These are phyloP conservation scores for Ailuropoda melanoleuca DNA, from an alignment of 2,113 vertebrate species.

Conservation along the genomic window DNA sequence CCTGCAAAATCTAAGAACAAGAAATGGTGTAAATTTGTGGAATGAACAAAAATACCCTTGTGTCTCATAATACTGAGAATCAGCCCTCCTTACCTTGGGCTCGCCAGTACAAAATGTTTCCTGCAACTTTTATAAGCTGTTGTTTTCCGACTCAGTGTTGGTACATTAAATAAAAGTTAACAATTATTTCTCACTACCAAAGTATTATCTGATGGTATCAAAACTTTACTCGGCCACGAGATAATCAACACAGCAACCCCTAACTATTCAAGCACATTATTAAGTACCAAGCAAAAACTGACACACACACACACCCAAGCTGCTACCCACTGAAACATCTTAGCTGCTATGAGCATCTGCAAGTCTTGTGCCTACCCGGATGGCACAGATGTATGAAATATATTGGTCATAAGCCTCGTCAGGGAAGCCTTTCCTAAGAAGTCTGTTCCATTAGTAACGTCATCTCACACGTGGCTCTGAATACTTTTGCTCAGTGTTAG, in stretches of 20 bases:
- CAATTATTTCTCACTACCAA: neutral
- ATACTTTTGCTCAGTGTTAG: neutral
- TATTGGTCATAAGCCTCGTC: neutral
- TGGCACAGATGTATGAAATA: neutral
- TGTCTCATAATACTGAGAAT: neutral
- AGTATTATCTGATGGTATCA: neutral
- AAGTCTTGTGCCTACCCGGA: neutral
- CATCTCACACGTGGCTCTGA: neutral
- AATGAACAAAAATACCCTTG: neutral
- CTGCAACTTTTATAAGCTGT: neutral
- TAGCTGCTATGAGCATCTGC: neutral
- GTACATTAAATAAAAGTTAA: neutral
- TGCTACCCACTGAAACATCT: neutral
- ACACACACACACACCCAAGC: neutral
- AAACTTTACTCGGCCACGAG: neutral
- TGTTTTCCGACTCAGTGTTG: neutral
- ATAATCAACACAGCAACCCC: neutral
- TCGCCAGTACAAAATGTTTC: neutral
- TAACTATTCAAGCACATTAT: neutral
- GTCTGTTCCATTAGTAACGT: neutral
- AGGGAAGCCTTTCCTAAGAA: neutral
- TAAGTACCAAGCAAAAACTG: neutral
- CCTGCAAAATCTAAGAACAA: slow-evolving; percentile 8
- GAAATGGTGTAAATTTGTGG: neutral
- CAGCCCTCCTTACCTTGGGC: neutral